Evolutionary conservation across 2,888 invertebrate species (phyloP).

Genomic region (Neoaliturus tenellus): DNA sequence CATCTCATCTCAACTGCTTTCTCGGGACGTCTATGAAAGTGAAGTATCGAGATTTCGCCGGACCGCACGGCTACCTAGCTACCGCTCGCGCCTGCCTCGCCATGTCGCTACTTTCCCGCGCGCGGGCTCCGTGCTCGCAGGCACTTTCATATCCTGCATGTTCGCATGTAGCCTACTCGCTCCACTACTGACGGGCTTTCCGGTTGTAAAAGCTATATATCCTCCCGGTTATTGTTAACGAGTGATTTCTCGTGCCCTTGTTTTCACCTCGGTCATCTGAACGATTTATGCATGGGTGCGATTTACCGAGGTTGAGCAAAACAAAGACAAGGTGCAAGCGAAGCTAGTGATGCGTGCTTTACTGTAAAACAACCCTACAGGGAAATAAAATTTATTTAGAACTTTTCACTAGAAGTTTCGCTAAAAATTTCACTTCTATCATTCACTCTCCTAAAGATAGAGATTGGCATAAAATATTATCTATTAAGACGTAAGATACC

Average conservation of each 20-base stretch:
- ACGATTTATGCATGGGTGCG: too few species aligned
- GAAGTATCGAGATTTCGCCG: constrained; percentile 17
- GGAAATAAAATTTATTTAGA: too few species aligned
- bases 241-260: constrained; percentile 1
- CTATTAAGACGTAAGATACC: too few species aligned
- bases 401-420: too few species aligned
- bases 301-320: too few species aligned
- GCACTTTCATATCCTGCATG: constrained; percentile 14
- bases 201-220: not conserved
- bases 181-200: not conserved
- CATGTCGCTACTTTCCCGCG: constrained; percentile 16
- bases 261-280: not conserved
- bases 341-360: too few species aligned
- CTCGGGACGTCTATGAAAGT: constrained; percentile 12
- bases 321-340: too few species aligned
- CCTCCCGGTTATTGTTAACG: not conserved
- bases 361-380: too few species aligned
- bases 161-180: constrained; percentile 6
- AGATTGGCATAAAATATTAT: too few species aligned
- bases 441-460: too few species aligned
- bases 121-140: constrained; percentile 10
- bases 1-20: constrained; percentile 19
- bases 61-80: constrained; percentile 10
- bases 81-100: constrained; percentile 16
- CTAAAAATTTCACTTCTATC: too few species aligned